Evolutionary conservation across 1,140 invertebrate genomes (phyloP).

Genomic region (Tenebrio molitor): DNA sequence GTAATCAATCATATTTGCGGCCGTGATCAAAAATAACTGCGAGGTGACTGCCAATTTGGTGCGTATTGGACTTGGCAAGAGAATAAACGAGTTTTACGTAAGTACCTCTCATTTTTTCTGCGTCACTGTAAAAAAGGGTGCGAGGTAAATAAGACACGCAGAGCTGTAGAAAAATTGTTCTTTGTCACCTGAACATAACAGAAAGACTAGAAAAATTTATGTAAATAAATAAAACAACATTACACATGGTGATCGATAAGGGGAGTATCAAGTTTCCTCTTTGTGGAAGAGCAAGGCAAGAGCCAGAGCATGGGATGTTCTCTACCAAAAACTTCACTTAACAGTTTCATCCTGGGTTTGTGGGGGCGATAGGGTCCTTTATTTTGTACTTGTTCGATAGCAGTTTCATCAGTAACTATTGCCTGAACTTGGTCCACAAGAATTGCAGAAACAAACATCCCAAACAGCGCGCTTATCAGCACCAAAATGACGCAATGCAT

Average conservation of each 20-base stretch:
- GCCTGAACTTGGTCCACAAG: conserved; percentile 91
- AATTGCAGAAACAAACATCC: conserved; percentile 91
- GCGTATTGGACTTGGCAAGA: too few species aligned
- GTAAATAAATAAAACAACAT: conserved; percentile 30
- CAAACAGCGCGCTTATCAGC: conserved; percentile 88
- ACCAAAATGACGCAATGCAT: conserved; percentile 88
- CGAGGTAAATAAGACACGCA: too few species aligned
- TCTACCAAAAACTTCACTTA: conserved; percentile 86
- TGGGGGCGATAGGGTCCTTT: conserved; percentile 76
- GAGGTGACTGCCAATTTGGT: too few species aligned
- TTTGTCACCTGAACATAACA: too few species aligned
- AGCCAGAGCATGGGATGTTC: conserved; percentile 78
- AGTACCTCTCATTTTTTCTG: too few species aligned
- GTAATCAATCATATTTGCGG: too few species aligned
- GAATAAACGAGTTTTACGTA: too few species aligned
- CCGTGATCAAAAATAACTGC: too few species aligned
- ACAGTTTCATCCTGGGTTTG: conserved; percentile 77
- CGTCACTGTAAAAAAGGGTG: too few species aligned
- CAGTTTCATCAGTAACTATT: conserved; percentile 78
- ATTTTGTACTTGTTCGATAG: conserved; percentile 83
- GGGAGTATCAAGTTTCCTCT: conserved; percentile 71
- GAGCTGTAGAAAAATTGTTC: too few species aligned
- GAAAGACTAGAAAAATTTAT: conserved; percentile 27
- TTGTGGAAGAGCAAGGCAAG: conserved; percentile 72
- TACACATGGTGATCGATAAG: conserved; percentile 74